Conservation (phyloP, 2,888 invertebrate species). For the Glyphotaelius pellucidus region DNA sequence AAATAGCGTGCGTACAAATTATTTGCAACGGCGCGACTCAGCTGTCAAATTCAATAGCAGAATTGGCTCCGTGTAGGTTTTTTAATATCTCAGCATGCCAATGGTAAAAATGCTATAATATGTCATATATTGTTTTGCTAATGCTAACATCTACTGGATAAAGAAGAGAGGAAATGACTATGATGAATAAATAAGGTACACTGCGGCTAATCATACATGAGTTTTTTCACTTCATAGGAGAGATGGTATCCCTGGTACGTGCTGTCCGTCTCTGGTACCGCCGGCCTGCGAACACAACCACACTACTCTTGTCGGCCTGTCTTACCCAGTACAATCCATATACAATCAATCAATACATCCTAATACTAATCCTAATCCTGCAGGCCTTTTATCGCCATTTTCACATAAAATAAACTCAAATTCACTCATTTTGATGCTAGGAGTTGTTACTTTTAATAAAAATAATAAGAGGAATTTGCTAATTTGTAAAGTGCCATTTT, state of each 20-base stretch:
- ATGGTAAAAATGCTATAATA: slow-evolving; percentile 41
- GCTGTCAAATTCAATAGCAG: not conserved
- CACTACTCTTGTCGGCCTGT: slow-evolving; percentile 59
- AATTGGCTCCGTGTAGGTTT: not conserved
- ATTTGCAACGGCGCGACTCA: not conserved
- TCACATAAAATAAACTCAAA: not conserved
- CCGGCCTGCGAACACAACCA: slow-evolving; percentile 90
- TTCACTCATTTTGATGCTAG: not conserved
- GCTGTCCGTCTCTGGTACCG: slow-evolving; percentile 88
- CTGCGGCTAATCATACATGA: slow-evolving; percentile 88
- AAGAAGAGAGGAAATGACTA: slow-evolving; percentile 59
- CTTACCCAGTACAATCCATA: slow-evolving; percentile 38
- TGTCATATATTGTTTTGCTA: slow-evolving; percentile 50
- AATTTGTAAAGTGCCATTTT: not conserved
- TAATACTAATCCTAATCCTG: not conserved
- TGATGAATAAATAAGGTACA: slow-evolving; percentile 56
- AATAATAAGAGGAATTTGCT: too few relatives aligned
- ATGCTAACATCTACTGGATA: slow-evolving; percentile 61
- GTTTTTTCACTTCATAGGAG: slow-evolving; percentile 99
- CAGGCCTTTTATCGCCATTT: not conserved
- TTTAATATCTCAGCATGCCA: slow-evolving; percentile 51
- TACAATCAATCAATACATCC: not conserved
- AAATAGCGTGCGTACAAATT: not conserved
- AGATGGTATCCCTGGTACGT: slow-evolving; percentile 99
- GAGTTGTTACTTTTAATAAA: not conserved